phyloP scores from a whole-genome alignment of 2,113 vertebrate species.

The Hyaena hyaena region DNA sequence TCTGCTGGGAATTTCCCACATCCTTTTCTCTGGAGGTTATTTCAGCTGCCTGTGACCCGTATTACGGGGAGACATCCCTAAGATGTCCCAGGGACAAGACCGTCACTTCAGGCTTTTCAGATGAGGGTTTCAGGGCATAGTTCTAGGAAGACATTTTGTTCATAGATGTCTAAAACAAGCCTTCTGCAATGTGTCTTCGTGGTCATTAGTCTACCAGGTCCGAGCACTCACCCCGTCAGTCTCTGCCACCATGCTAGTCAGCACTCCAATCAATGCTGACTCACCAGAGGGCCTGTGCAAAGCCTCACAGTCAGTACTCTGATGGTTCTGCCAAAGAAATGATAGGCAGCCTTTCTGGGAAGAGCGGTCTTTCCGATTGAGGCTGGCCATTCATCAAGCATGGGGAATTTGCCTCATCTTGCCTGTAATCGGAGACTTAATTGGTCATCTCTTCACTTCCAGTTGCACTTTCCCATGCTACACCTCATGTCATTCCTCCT shows the following conservation, averaged over 20 bases:
- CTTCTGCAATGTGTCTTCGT: not conserved
- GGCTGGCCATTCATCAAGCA: not conserved
- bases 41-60: not conserved
- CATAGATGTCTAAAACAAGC: not conserved
- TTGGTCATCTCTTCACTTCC: not conserved
- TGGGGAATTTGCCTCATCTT: not conserved
- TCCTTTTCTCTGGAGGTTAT: not conserved
- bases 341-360: constrained; percentile 37
- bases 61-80: not conserved
- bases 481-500: not conserved
- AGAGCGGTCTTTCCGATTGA: not conserved
- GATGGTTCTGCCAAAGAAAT: not conserved
- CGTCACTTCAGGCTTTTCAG: not conserved
- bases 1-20: not conserved
- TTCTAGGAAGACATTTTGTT: not conserved
- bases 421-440: not conserved
- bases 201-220: not conserved
- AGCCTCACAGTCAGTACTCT: not conserved
- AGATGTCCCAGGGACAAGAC: not conserved
- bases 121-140: not conserved
- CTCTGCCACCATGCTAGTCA: not conserved
- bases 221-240: rapidly evolving
- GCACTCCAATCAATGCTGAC: not conserved
- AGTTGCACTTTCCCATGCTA: not conserved
- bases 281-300: constrained; percentile 16